Base-by-base conservation (phyloP, 2,888 invertebrate species). In the Diplolepis rosae region DNA sequence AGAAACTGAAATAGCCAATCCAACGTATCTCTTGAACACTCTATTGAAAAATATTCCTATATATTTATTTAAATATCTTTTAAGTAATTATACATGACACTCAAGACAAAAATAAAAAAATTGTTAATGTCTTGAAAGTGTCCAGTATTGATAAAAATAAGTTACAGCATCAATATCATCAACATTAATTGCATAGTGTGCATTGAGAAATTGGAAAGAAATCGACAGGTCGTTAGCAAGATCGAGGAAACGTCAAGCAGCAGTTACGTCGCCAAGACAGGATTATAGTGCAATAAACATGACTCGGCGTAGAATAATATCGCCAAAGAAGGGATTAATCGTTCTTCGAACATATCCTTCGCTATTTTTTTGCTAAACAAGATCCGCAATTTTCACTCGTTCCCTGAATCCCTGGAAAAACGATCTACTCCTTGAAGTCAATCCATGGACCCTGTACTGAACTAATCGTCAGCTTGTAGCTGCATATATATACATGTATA, bases 401-500 rank as follows among this genome's bases (percentile, higher is more conserved):
- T 66, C 11, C 39, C 22, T 35, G 24, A 39, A 30, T 30, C 52
- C 65, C 50, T 61, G 73, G 74, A 75, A 77, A 77, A 77, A 65
- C 65, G 71, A 71, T 77, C 51, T 42, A 48, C 66, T 67, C 72
- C 72, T 72, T 66, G 56, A 69, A 71, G 68, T 68, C 50, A 71
- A 73, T 70, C 52, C 56, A 67, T 70, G 68, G 56, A 52, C 39
- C 54, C 71, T 51, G 51, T 66, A 68, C 76, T 74, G 66, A 73
- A 71, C 83, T 81, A 82, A 81, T 82, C 84, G 82, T 78, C 79
- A 79, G 78, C 79, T 79, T 78, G 81, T 76, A 79, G 80, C 79
- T 78, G 81, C n/a, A n/a, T n/a, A n/a, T n/a, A n/a, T n/a, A n/a
- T n/a, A n/a, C n/a, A n/a, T n/a, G n/a, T n/a, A n/a, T n/a, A n/a